phyloP scores from a whole-genome alignment of 2,888 invertebrate species.

The Chesias legatella region DNA sequence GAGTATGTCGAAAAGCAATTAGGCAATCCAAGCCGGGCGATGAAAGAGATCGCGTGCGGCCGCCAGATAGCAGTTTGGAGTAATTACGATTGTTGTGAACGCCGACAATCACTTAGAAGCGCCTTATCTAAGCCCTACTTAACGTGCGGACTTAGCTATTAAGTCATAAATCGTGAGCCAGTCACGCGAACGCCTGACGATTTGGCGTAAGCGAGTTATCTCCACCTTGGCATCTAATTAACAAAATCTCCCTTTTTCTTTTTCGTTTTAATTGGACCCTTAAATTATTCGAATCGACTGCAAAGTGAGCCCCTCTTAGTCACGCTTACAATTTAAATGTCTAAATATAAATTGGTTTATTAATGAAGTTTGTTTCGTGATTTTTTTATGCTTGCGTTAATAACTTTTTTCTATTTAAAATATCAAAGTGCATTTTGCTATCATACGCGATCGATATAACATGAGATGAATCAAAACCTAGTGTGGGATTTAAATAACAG shows the following conservation, averaged over 20 bases:
- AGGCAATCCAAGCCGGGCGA: constrained; percentile 63
- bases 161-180: constrained; percentile 74
- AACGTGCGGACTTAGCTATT: constrained; percentile 74
- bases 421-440: too few species aligned
- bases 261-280: constrained; percentile 40
- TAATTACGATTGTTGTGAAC: constrained; percentile 80
- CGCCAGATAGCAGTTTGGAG: constrained; percentile 74
- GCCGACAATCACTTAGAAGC: constrained; percentile 79
- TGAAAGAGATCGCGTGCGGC: constrained; percentile 74
- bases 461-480: too few species aligned
- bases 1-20: constrained; percentile 58
- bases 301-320: constrained; percentile 31
- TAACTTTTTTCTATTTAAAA: too few species aligned
- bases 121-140: constrained; percentile 79
- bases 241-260: constrained; percentile 48
- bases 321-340: constrained; percentile 21
- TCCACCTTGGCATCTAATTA: constrained; percentile 69
- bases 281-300: constrained; percentile 42
- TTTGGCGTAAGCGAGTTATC: constrained; percentile 69
- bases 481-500: too few species aligned
- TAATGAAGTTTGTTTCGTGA: constrained; percentile 15
- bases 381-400: constrained; percentile 3
- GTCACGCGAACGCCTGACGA: constrained; percentile 75
- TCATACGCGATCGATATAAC: too few species aligned
- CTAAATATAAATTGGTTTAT: constrained; percentile 19